A percentile compares a stretch with the other conserved stretches of the same genome.
These are phyloP conservation scores for Drosophila leontia DNA, from an alignment of 1,140 invertebrate genomes.

Conservation along the genomic window DNA sequence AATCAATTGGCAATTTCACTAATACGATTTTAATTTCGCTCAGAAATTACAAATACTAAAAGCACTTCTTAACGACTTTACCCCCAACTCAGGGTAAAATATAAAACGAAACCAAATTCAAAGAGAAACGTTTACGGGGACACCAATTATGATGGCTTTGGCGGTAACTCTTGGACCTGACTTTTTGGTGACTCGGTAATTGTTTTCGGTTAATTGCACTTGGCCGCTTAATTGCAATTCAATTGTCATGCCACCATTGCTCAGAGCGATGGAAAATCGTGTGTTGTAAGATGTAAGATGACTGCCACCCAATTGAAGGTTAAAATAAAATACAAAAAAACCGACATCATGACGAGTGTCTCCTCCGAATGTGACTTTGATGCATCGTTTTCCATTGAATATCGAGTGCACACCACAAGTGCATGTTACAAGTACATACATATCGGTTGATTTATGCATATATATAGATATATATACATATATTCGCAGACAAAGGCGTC, in stretches of 20 bases:
- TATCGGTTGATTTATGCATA: conserved; percentile 56
- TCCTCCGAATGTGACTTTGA: conserved; percentile 54
- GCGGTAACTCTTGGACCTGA: conserved; percentile 41
- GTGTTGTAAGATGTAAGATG: conserved; percentile 41
- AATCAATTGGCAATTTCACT: background rate
- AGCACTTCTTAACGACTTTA: background rate
- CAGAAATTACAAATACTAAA: background rate
- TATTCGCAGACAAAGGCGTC: conserved; percentile 35
- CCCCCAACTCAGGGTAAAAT: background rate
- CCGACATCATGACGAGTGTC: conserved; percentile 53
- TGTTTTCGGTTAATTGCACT: conserved; percentile 75
- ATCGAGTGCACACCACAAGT: conserved; percentile 44
- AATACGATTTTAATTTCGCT: background rate
- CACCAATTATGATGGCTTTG: conserved; percentile 67
- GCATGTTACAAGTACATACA: conserved; percentile 39
- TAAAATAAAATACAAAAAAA: conserved; percentile 33
- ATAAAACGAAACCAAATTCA: conserved; percentile 39
- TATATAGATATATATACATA: conserved; percentile 13
- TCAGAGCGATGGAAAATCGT: conserved; percentile 24
- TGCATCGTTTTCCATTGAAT: conserved; percentile 65
- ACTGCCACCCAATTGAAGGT: conserved; percentile 66
- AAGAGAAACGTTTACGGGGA: conserved; percentile 42
- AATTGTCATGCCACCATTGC: conserved; percentile 74
- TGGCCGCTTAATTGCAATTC: conserved; percentile 80
- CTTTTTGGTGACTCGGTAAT: conserved; percentile 63